Percentiles rank a stretch among this genome's conserved stretches.
Evolutionary conservation across 2,888 invertebrate genomes (phyloP).

Genomic region (Heliconius hortense): DNA sequence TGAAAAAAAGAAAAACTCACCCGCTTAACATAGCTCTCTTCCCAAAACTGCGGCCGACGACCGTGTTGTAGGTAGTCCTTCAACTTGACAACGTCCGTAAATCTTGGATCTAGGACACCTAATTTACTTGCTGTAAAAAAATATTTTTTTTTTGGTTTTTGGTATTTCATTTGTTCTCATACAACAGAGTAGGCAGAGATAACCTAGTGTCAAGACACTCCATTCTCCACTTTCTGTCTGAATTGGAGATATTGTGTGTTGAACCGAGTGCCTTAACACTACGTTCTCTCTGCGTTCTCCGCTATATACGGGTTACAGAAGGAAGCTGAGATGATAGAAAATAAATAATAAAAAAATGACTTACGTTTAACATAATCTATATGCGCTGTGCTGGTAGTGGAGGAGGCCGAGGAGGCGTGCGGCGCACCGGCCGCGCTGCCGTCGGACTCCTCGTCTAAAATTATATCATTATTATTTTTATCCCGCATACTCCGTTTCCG

Average conservation of each 20-base stretch:
- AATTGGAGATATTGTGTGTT: not conserved
- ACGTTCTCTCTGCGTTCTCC: not conserved
- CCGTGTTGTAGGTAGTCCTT: conserved; percentile 93
- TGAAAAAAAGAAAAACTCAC: conserved; percentile 49
- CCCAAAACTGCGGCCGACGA: conserved; percentile 95
- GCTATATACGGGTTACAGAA: not conserved
- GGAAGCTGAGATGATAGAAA: not conserved
- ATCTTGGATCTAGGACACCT: conserved; percentile 64
- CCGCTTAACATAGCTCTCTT: conserved; percentile 93
- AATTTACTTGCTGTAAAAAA: conserved; percentile 53
- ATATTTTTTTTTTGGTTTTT: not conserved
- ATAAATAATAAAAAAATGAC: conserved; percentile 37
- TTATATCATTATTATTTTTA: not conserved
- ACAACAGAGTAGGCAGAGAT: too few species aligned
- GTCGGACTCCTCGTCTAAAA: conserved; percentile 68
- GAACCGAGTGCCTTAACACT: not conserved
- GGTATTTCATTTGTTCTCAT: not conserved
- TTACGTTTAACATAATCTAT: conserved; percentile 54
- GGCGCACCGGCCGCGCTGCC: conserved; percentile 53
- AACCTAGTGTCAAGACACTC: too few species aligned
- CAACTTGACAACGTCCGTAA: conserved; percentile 90
- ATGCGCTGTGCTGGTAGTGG: conserved; percentile 51
- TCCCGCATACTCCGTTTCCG: not conserved
- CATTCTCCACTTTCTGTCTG: too few species aligned
- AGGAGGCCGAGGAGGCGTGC: conserved; percentile 54